A percentile compares a stretch with the other conserved stretches of the same genome.
Evolutionary conservation across 2,888 invertebrate species (phyloP).

Genomic region (Plagodis dolabraria): DNA sequence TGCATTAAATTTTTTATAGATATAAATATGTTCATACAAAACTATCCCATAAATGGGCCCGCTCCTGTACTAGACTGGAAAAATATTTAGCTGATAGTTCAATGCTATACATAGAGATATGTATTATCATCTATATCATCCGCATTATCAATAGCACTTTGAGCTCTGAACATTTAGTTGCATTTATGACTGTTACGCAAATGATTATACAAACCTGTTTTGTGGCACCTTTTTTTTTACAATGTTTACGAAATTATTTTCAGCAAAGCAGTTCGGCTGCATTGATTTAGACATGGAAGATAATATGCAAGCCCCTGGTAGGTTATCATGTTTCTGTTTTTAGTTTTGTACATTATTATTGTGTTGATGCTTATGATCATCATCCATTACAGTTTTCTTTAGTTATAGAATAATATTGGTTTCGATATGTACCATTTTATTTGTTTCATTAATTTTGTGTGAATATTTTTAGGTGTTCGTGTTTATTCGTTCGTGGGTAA

Average conservation of each 20-base stretch:
- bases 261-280: conserved; percentile 49
- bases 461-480: conserved; percentile 68
- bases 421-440: conserved; percentile 13
- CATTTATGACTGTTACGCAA: too few species aligned
- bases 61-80: too few species aligned
- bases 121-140: too few species aligned
- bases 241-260: conserved; percentile 32
- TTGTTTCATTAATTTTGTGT: conserved; percentile 22
- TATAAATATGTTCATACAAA: too few species aligned
- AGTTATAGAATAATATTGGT: conserved; percentile 10
- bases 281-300: conserved; percentile 57
- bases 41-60: too few species aligned
- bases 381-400: conserved; percentile 1
- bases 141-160: too few species aligned
- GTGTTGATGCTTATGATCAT: conserved; percentile 10
- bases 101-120: too few species aligned
- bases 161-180: too few species aligned
- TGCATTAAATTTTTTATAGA: too few species aligned
- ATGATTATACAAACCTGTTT: too few species aligned
- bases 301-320: conserved; percentile 47
- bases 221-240: not conserved
- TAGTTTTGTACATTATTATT: not conserved
- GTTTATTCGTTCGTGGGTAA: conserved; percentile 75
- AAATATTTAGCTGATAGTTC: too few species aligned
- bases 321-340: conserved; percentile 7